Base-by-base conservation (phyloP, 1,140 invertebrate species). In the Thrips palmi region DNA sequence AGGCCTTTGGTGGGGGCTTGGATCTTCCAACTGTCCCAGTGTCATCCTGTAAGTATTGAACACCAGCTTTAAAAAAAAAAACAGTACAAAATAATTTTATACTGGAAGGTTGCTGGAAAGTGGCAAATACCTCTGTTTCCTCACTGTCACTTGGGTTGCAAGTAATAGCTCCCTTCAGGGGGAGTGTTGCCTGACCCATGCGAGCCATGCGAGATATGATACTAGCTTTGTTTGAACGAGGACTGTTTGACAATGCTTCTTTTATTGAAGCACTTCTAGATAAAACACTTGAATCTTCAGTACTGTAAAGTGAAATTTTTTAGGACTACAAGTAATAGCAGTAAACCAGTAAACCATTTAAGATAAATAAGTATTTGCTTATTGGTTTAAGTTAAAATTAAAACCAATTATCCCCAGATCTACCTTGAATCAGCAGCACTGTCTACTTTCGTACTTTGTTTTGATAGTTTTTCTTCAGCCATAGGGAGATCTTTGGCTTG, bases 151-250 rank as follows among this genome's bases (percentile, higher is more conserved):
- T 45, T 19, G 46, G 46, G 15, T 31, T 34, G 19, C 37, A 39
- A 19, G 32, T 23, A 14, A 37, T 21, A 23, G 45, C 37, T 6
- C 40, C 44, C 22, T 36, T 42, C 17, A 47, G 29, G 6, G 43
- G 46, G 4, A 47, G 38, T 10, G 43, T 45, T 14, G 46, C 37
- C 36, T 47, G 46, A 17, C 46, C 46, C 46, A 47, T 47, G 21
- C 37, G 27, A 3, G 46, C 46, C 46, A 47, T 47, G 2, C 46
- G 25, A 17, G 43, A 43, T 12, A 47, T 47, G 19, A 47, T 32
- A 27, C 33, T 43, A 11, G 43, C 46, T 37, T 47, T 47, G 23
- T 42, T 14, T 10, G 40, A 29, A 31, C 34, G 36, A 20, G 46
- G 40, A 37, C 45, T 47, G 18, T 31, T 36, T 4, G 42, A 19